phyloP scores from a whole-genome alignment of 2,797 vertebrate species.

The Ceryle rudis region DNA sequence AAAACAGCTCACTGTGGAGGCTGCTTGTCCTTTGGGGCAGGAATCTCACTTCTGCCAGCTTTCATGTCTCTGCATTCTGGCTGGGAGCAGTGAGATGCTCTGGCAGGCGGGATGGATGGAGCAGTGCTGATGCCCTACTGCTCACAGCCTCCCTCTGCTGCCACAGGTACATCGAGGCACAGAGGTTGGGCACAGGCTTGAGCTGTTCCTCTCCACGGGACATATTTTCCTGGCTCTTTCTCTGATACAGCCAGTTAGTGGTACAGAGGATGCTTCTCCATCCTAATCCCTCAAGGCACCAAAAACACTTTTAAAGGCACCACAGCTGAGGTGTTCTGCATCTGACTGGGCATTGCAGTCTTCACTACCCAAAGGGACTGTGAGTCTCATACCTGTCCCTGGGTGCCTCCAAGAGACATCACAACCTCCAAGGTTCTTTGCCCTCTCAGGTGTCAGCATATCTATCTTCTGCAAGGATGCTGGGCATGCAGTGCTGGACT shows the following conservation, averaged over 20 bases:
- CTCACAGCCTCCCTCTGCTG: background rate
- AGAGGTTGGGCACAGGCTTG: fast-evolving
- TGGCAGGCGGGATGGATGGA: background rate
- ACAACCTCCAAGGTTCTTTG: fast-evolving
- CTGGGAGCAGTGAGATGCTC: background rate
- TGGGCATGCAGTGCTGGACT: background rate
- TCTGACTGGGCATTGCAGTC: background rate
- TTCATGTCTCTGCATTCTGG: fast-evolving
- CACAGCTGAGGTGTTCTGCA: background rate
- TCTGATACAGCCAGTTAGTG: background rate
- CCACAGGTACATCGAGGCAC: background rate
- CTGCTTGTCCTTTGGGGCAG: background rate
- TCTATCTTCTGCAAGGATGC: background rate
- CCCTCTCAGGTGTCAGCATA: background rate
- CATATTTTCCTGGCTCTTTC: background rate
- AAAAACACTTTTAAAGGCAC: background rate
- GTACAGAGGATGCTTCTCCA: background rate
- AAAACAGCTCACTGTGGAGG: background rate
- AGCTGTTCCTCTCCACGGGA: background rate
- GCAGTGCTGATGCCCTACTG: background rate
- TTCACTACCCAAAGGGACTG: background rate
- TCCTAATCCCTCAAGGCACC: fast-evolving
- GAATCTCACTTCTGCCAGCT: background rate
- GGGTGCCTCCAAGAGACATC: fast-evolving
- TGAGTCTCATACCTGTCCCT: fast-evolving